Evolutionary conservation across 92 coral and sea anemone genomes (phyloP).

Genomic region (Heliopora coerulea): DNA sequence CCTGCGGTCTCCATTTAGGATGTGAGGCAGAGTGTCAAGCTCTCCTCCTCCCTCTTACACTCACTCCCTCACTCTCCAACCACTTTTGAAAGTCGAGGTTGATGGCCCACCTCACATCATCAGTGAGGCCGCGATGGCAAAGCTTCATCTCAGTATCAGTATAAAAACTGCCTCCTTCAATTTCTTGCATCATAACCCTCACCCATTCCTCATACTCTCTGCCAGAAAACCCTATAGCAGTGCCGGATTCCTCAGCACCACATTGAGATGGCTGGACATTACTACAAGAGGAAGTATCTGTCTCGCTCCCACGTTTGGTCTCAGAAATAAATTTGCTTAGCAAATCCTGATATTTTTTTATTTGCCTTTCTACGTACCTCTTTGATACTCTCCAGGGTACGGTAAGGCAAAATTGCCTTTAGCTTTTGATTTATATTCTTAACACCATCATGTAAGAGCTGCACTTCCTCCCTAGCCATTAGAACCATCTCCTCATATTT

Average conservation of each 20-base stretch:
- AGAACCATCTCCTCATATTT: slow-evolving; percentile 47
- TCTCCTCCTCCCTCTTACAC: not conserved
- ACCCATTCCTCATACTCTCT: not conserved
- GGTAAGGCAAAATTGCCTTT: not conserved
- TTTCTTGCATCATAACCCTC: not conserved
- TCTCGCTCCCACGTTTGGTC: not conserved
- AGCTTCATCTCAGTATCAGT: not conserved
- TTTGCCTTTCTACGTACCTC: not conserved
- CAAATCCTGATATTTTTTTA: not conserved
- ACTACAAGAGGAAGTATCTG: not conserved
- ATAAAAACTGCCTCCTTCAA: not conserved
- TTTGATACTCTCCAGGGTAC: not conserved
- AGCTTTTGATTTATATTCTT: not conserved
- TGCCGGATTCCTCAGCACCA: not conserved
- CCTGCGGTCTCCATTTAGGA: not conserved
- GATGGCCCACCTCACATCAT: not conserved
- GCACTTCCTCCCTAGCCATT: slow-evolving; percentile 31
- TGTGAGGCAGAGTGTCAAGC: not conserved
- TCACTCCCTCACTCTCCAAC: not conserved
- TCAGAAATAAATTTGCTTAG: not conserved
- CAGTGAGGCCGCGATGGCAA: not conserved
- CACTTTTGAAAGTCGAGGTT: not conserved
- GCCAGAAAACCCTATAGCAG: not conserved
- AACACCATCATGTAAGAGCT: not conserved
- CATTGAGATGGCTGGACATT: not conserved